These are phyloP conservation scores for Nomada hirtipes DNA, from an alignment of 2,888 invertebrate species.

Conservation along the genomic window DNA sequence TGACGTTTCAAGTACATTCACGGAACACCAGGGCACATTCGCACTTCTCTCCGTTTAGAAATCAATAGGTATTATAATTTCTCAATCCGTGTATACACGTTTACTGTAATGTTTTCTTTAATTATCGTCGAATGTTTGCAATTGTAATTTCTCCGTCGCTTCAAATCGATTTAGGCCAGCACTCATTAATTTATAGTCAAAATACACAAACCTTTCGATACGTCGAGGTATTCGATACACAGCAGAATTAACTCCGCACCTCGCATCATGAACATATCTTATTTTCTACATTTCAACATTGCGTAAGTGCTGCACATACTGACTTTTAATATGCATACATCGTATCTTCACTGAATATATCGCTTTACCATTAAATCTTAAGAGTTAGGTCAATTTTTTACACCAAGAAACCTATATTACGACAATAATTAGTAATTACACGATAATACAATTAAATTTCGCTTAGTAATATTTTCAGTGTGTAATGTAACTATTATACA, in stretches of 20 bases:
- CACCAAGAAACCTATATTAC: slow-evolving; percentile 83
- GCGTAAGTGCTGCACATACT: slow-evolving; percentile 62
- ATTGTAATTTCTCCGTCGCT: slow-evolving; percentile 59
- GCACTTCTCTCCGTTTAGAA: slow-evolving; percentile 50
- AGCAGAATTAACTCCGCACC: slow-evolving; percentile 58
- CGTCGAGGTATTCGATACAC: slow-evolving; percentile 52
- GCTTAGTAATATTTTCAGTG: slow-evolving; percentile 75
- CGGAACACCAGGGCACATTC: slow-evolving; percentile 63
- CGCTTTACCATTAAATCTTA: slow-evolving; percentile 78
- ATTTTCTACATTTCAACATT: slow-evolving; percentile 66
- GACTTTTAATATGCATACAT: slow-evolving; percentile 70
- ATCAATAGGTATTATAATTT: slow-evolving; percentile 50
- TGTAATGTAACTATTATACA: slow-evolving; percentile 82
- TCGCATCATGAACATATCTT: slow-evolving; percentile 69
- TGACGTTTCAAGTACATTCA: slow-evolving; percentile 78
- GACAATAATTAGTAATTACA: slow-evolving; percentile 83
- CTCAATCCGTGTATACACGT: slow-evolving; percentile 55
- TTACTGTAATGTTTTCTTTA: slow-evolving; percentile 60
- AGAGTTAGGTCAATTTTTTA: slow-evolving; percentile 82
- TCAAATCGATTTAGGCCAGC: slow-evolving; percentile 75
- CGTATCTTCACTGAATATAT: slow-evolving; percentile 74
- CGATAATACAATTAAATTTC: slow-evolving; percentile 81
- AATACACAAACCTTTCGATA: slow-evolving; percentile 73
- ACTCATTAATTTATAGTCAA: slow-evolving; percentile 76
- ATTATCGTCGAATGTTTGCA: slow-evolving; percentile 45